A percentile compares a stretch with the other conserved stretches of the same genome.
Evolutionary conservation across 1,140 invertebrate genomes (phyloP).

Genomic region (Eriocheir sinensis): DNA sequence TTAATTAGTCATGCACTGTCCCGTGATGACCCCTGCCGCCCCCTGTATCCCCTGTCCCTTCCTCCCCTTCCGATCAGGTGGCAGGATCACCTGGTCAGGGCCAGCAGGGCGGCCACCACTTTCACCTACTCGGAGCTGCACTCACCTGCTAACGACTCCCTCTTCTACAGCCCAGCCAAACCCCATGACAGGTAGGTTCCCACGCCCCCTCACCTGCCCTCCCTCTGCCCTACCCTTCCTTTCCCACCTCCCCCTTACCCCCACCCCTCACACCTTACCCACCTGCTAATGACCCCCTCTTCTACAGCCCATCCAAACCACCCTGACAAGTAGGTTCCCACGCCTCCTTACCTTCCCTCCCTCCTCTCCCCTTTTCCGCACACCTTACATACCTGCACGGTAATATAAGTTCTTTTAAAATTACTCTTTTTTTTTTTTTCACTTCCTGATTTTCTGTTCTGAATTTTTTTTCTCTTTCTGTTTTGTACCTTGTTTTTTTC

Average conservation of each 20-base stretch:
- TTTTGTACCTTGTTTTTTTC: too few relatives aligned
- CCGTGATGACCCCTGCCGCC: too few relatives aligned
- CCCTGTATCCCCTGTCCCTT: background rate
- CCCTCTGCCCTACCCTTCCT: too few relatives aligned
- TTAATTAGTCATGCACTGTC: too few relatives aligned
- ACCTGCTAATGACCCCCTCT: slow-evolving; percentile 73
- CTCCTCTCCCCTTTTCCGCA: background rate
- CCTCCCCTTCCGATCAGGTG: slow-evolving; percentile 11
- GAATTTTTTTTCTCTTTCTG: too few relatives aligned
- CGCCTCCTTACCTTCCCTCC: too few relatives aligned
- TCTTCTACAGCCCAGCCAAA: slow-evolving; percentile 65
- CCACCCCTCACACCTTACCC: slow-evolving; percentile 69
- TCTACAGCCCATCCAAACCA: slow-evolving; percentile 62
- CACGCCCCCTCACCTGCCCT: too few relatives aligned
- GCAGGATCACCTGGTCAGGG: slow-evolving; percentile 18
- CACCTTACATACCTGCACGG: slow-evolving; percentile 76
- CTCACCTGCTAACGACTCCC: slow-evolving; percentile 74
- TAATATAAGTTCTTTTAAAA: too few relatives aligned
- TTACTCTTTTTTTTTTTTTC: too few relatives aligned
- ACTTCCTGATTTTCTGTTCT: too few relatives aligned
- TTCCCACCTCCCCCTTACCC: too few relatives aligned
- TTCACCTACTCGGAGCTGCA: slow-evolving; percentile 76
- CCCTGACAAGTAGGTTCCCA: slow-evolving; percentile 34
- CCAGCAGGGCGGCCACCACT: slow-evolving; percentile 13
- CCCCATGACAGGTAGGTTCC: slow-evolving; percentile 51